These are phyloP conservation scores for Aeoliscus strigatus DNA, from an alignment of 2,797 vertebrate genomes.

Conservation along the genomic window DNA sequence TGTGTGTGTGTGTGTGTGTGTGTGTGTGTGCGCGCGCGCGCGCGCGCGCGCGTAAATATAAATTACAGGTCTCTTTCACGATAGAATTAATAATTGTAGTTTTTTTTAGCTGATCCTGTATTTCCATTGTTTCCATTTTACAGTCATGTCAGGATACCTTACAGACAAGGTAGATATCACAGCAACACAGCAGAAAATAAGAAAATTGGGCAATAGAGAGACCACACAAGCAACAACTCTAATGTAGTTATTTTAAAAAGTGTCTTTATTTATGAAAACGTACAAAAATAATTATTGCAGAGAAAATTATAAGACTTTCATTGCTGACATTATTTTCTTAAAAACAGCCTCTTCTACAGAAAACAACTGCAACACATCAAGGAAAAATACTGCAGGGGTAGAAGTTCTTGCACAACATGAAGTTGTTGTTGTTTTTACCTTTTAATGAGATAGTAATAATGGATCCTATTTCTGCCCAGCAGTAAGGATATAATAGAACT, in stretches of 20 bases:
- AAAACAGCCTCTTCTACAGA: slow-evolving; percentile 23
- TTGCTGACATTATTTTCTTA: slow-evolving; percentile 42
- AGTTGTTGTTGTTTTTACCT: slow-evolving; percentile 4
- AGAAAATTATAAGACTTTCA: slow-evolving; percentile 73
- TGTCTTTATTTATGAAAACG: slow-evolving; percentile 77
- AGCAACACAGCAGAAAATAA: no score
- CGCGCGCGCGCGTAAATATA: no score
- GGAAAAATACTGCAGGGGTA: slow-evolving; percentile 12
- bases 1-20: no score
- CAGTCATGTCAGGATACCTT: no score
- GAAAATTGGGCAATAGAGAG: no score
- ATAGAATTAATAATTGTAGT: no score
- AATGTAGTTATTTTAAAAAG: slow-evolving; percentile 58
- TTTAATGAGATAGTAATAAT: slow-evolving; percentile 14
- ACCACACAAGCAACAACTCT: slow-evolving; percentile 6
- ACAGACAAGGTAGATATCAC: no score
- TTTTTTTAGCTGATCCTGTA: no score
- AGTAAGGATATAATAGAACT: slow-evolving; percentile 53
- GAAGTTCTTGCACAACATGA: slow-evolving; percentile 17
- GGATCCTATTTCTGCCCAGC: slow-evolving; percentile 70
- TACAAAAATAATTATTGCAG: slow-evolving; percentile 68
- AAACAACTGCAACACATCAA: slow-evolving; percentile 24
- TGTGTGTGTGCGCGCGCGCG: no score
- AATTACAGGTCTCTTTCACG: no score
- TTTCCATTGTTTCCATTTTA: no score